Evolutionary conservation across 2,113 vertebrate genomes (phyloP).

Genomic region (Nasalis larvatus): DNA sequence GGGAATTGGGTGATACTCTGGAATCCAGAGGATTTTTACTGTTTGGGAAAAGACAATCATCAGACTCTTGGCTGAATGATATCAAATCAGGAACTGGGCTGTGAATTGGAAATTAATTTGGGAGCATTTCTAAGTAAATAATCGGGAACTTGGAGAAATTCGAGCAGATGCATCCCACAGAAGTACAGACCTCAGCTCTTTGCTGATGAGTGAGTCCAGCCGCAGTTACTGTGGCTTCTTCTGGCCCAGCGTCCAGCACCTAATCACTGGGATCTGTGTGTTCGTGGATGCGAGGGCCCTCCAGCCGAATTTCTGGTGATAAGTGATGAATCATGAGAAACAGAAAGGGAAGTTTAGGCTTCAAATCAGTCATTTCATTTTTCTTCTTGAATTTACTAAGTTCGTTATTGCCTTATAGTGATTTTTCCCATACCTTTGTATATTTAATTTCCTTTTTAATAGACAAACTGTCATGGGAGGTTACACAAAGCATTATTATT

Average conservation of each 20-base stretch:
- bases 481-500: constrained; percentile 70
- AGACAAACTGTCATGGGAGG: constrained; percentile 74
- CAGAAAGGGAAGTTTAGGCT: neutral
- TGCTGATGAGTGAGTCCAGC: rapidly evolving
- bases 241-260: rapidly evolving
- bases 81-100: neutral
- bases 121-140: neutral
- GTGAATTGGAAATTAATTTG: too few species aligned
- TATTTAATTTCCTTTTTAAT: constrained; percentile 81
- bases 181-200: too few species aligned
- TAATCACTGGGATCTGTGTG: neutral
- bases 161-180: neutral
- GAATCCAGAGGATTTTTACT: neutral
- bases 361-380: neutral
- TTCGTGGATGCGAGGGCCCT: rapidly evolving
- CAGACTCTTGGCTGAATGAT: neutral
- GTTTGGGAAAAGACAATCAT: neutral
- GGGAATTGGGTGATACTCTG: rapidly evolving
- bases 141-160: neutral
- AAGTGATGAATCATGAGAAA: neutral
- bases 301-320: neutral
- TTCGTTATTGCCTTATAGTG: constrained; percentile 26
- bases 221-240: rapidly evolving
- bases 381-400: constrained; percentile 34
- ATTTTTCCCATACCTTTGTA: constrained; percentile 49